Evolutionary conservation across 2,888 invertebrate genomes (phyloP), one percentile per base, ranked within the genome.

Genomic region (Tipula vernalis): DNA sequence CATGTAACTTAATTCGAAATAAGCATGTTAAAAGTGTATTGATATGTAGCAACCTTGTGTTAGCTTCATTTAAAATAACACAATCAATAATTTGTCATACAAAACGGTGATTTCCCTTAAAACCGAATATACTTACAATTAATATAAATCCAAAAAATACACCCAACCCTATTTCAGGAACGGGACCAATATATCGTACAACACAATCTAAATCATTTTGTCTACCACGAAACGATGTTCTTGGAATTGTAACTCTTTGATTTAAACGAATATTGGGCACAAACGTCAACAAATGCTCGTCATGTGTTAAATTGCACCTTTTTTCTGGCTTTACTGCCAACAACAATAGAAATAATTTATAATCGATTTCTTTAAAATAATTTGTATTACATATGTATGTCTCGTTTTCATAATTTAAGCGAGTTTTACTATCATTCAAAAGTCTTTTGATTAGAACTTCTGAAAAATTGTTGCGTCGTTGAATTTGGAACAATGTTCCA

Each of bases 61-160:
- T 71, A 71, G 28, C 71, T n/a, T 51, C 6, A 39, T 6, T 39
- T 39, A 57, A 57, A 51, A 28, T 2, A 18, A 28, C 18, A 18
- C 15, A 15, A 28, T 28, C 57, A 6, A 15, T 51, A 5, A 51
- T 15, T n/a, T 71, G 1, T 71, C 71, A 28, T 28, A 71, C 4
- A 71, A 71, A 28, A 10, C 71, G 71, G 71, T 71, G 28, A 28
- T 28, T 71, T 71, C 71, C 71, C 71, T 6, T 71, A 28, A 3
- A n/a, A 4, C n/a, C n/a, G n/a, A 51, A 51, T 51, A 15, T 39
- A 87, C 89, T 88, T 89, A 94, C 94, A 92, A 93, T 91, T 89
- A 94, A 89, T 89, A 93, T 93, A 87, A 94, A 91, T 85, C 93
- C 94, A 89, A 93, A 92, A 89, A 93, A 93, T 89, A 92, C 92